phyloP scores from a whole-genome alignment of 2,113 vertebrate species.

The Camelus dromedarius region DNA sequence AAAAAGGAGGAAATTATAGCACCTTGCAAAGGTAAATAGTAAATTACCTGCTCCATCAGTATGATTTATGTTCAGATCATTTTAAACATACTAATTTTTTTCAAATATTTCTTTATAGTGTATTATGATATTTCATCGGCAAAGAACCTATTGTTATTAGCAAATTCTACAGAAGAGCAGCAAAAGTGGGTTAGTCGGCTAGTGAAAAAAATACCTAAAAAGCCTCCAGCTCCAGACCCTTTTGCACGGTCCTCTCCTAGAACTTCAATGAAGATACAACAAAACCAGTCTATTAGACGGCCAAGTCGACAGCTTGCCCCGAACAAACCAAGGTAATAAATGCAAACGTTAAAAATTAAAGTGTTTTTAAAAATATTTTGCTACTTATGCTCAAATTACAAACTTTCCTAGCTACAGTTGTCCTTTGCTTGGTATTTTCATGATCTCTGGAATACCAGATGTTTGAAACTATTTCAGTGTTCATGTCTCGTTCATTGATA shows the following conservation, averaged over 20 bases:
- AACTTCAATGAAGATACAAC: conserved; percentile 96
- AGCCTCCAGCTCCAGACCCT: conserved; percentile 94
- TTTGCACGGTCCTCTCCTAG: conserved; percentile 97
- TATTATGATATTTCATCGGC: conserved; percentile 98
- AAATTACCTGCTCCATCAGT: background rate
- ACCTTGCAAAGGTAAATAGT: conserved; percentile 94
- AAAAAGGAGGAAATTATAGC: conserved; percentile 98
- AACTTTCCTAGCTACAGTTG: background rate
- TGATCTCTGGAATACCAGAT: background rate
- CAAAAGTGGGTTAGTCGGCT: conserved; percentile 99
- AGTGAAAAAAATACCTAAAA: conserved; percentile 99
- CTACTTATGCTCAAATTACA: background rate
- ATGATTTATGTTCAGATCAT: background rate
- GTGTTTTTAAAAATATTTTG: background rate
- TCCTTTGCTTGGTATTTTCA: conserved; percentile 25
- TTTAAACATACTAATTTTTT: conserved; percentile 34
- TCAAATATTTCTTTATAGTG: conserved; percentile 87
- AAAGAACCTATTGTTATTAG: conserved; percentile 97
- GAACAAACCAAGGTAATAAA: conserved; percentile 96
- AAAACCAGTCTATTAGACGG: conserved; percentile 96
- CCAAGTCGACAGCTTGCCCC: conserved; percentile 96
- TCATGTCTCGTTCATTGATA: background rate
- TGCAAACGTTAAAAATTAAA: background rate
- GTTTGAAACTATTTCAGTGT: background rate
- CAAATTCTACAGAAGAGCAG: conserved; percentile 96